Percentiles rank a stretch among this genome's conserved stretches.
Conservation (phyloP, 2,113 vertebrate genomes). For the Sinocyclocheilus rhinocerous region DNA sequence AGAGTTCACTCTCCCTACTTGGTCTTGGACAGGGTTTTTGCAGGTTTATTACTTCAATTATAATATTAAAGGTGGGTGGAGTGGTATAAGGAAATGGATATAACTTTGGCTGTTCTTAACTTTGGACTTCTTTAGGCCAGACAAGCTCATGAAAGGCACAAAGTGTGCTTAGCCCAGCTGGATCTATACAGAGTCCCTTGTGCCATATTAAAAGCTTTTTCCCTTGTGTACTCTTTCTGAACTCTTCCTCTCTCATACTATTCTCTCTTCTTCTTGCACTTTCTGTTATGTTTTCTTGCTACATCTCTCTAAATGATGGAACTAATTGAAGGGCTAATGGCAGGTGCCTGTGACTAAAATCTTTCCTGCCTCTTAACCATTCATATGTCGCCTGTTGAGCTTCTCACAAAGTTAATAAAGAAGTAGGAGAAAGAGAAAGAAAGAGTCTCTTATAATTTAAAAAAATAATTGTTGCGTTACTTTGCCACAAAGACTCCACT, state of each 20-base stretch:
- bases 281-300: neutral
- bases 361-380: slow-evolving; percentile 64
- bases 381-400: slow-evolving; percentile 68
- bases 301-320: slow-evolving; percentile 51
- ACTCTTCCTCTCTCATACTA: neutral
- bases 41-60: slow-evolving; percentile 57
- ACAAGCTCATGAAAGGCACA: slow-evolving; percentile 66
- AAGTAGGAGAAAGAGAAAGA: slow-evolving; percentile 36
- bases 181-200: slow-evolving; percentile 50
- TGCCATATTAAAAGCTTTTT: slow-evolving; percentile 58
- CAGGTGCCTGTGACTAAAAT: slow-evolving; percentile 69
- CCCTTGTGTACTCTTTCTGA: slow-evolving; percentile 19
- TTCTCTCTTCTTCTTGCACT: neutral
- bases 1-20: slow-evolving; percentile 27
- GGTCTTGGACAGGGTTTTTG: slow-evolving; percentile 61
- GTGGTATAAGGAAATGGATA: slow-evolving; percentile 55
- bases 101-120: slow-evolving; percentile 64
- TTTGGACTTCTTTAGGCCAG: slow-evolving; percentile 67
- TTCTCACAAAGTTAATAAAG: slow-evolving; percentile 65
- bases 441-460: slow-evolving; percentile 62
- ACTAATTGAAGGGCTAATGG: slow-evolving; percentile 43
- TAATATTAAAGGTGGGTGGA: slow-evolving; percentile 62
- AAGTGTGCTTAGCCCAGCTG: slow-evolving; percentile 61
- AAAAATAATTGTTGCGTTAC: slow-evolving; percentile 58
- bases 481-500: slow-evolving; percentile 71